phyloP scores from a whole-genome alignment of 2,888 invertebrate species.

The Ethmia dodecea region DNA sequence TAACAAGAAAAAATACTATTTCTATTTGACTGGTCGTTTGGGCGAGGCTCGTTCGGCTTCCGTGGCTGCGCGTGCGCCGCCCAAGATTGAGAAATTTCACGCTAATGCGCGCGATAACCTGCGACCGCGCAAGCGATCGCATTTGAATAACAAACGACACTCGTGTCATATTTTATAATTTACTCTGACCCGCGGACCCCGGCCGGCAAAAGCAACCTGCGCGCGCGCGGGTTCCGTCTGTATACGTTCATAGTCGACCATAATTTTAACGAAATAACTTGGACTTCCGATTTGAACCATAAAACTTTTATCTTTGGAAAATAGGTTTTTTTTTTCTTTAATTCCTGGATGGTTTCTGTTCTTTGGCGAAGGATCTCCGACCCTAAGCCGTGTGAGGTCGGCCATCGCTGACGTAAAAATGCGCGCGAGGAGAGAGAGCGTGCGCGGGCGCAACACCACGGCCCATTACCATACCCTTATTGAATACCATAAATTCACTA shows the following conservation, averaged over 20 bases:
- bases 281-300: too few species aligned
- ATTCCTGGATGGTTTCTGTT: too few species aligned
- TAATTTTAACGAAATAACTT: too few species aligned
- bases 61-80: slow-evolving; percentile 5
- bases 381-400: neutral
- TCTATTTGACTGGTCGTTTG: too few species aligned
- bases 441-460: slow-evolving; percentile 1
- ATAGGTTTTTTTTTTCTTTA: too few species aligned
- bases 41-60: neutral
- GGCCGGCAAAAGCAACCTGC: too few species aligned
- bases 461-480: slow-evolving; percentile 12
- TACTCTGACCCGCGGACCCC: too few species aligned
- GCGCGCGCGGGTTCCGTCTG: too few species aligned
- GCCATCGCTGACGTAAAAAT: neutral
- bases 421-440: neutral
- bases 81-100: slow-evolving; percentile 18
- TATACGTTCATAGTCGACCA: too few species aligned
- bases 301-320: too few species aligned
- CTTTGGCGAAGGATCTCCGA: too few species aligned
- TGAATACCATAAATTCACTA: slow-evolving; percentile 10
- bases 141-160: slow-evolving; percentile 1
- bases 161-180: neutral
- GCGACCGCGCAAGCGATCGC: neutral
- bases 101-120: slow-evolving; percentile 5
- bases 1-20: too few species aligned